A percentile compares a stretch with the other conserved stretches of the same genome.
Conservation (phyloP, 2,888 invertebrate species). For the Cataglyphis cursor region DNA sequence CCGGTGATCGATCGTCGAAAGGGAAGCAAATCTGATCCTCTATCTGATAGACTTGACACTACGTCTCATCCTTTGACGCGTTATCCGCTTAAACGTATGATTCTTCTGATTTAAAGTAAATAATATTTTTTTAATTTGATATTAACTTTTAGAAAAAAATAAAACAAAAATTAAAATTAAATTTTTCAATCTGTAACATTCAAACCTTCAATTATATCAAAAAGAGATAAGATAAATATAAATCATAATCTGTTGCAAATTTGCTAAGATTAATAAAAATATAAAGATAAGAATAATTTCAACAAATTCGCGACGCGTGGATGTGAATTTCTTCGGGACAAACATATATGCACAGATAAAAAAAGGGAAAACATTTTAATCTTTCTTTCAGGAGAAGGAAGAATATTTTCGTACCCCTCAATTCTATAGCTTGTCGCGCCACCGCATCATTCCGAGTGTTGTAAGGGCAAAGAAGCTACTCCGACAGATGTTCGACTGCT, state of each 20-base stretch:
- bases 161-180: background rate
- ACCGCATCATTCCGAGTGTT: slow-evolving; percentile 66
- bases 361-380: slow-evolving; percentile 65
- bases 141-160: background rate
- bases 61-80: background rate
- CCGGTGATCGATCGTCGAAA: slow-evolving; percentile 68
- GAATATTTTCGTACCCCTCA: slow-evolving; percentile 72
- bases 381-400: slow-evolving; percentile 68
- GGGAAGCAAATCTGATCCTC: slow-evolving; percentile 68
- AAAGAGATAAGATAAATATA: background rate
- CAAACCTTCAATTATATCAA: background rate
- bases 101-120: background rate
- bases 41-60: slow-evolving; percentile 33
- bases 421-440: slow-evolving; percentile 70
- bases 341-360: background rate
- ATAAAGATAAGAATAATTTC: slow-evolving; percentile 5
- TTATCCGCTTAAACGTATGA: background rate
- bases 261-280: background rate
- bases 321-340: slow-evolving; percentile 54
- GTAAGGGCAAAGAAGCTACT: slow-evolving; percentile 71
- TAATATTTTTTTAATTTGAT: background rate
- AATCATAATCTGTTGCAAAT: background rate
- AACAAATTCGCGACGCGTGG: slow-evolving; percentile 29
- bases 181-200: background rate
- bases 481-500: slow-evolving; percentile 77